Percentiles rank a stretch among this genome's conserved stretches.
Evolutionary conservation across 2,113 vertebrate genomes (phyloP).

Genomic region (Ammodramus savannarum): DNA sequence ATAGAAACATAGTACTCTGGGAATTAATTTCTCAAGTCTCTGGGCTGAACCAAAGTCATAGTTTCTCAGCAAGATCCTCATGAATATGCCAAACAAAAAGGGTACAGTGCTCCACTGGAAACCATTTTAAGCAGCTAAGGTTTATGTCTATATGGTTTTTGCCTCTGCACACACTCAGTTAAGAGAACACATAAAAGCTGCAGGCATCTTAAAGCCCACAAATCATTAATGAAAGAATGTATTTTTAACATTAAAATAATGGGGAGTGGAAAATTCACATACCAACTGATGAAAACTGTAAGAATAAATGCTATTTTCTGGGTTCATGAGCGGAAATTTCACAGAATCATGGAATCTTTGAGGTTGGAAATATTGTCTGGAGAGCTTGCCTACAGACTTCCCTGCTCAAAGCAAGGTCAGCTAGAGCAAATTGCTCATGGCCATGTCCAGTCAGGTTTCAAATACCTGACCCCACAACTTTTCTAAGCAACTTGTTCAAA

Average conservation of each 20-base stretch:
- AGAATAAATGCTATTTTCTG: neutral
- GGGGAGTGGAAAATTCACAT: neutral
- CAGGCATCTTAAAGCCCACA: neutral
- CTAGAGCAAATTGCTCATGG: neutral
- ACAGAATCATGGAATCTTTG: neutral
- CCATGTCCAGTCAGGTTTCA: neutral
- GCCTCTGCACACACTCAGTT: neutral
- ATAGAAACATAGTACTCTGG: neutral
- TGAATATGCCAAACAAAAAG: neutral
- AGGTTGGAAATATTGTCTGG: neutral
- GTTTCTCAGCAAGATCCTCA: constrained; percentile 4
- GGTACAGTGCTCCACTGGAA: neutral
- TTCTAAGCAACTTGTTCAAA: neutral
- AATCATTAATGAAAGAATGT: neutral
- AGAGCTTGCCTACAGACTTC: neutral
- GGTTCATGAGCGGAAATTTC: neutral
- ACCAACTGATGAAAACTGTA: neutral
- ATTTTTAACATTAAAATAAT: neutral
- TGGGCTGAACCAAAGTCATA: neutral
- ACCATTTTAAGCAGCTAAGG: neutral
- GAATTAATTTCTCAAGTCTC: neutral
- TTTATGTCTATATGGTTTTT: neutral
- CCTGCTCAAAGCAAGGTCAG: neutral
- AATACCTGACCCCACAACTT: neutral
- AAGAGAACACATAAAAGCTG: constrained; percentile 1